A percentile compares a stretch with the other conserved stretches of the same genome.
phyloP scores from a whole-genome alignment of 2,888 invertebrate species.

The Heliconius cydno region DNA sequence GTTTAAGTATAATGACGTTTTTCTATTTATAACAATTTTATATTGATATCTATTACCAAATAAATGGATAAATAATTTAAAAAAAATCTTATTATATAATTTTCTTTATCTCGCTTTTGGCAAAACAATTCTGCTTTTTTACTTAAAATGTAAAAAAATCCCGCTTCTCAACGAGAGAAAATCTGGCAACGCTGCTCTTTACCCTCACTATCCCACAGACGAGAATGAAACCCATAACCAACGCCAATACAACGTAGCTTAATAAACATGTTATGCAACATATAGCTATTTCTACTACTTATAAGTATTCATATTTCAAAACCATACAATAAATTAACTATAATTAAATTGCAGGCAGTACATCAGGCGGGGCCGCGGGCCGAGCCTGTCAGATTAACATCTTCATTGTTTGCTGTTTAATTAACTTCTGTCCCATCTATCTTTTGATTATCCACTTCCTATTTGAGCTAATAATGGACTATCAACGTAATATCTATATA shows the following conservation, averaged over 20 bases:
- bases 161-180: no score
- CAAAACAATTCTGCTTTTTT: no score
- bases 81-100: no score
- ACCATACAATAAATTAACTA: slow-evolving; percentile 71
- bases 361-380: slow-evolving; percentile 65
- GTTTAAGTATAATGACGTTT: no score
- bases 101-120: no score
- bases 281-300: slow-evolving; percentile 32
- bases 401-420: slow-evolving; percentile 79
- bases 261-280: not conserved
- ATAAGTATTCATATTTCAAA: slow-evolving; percentile 63
- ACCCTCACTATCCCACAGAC: not conserved
- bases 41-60: no score
- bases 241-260: not conserved
- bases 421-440: slow-evolving; percentile 67
- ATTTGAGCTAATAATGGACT: slow-evolving; percentile 47
- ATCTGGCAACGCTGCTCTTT: no score
- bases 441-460: slow-evolving; percentile 64
- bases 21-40: no score
- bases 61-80: no score
- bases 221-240: not conserved
- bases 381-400: slow-evolving; percentile 69
- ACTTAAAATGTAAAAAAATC: no score
- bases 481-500: slow-evolving; percentile 36
- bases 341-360: slow-evolving; percentile 78